phyloP scores from a whole-genome alignment of 1,140 invertebrate species.

The Stegodyphus dumicola region DNA sequence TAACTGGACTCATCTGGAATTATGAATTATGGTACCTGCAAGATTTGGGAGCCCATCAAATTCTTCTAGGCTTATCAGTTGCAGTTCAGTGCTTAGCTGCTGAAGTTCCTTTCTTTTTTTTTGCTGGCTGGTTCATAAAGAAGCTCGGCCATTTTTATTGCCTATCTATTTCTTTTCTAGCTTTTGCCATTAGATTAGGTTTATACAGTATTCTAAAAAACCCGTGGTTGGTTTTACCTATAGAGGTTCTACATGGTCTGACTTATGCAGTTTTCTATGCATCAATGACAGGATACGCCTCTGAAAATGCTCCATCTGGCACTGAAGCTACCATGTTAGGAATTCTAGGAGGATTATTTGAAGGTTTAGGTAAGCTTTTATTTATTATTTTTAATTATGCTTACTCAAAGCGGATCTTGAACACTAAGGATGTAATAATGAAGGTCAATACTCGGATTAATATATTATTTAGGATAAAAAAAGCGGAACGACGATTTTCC shows the following conservation, averaged over 20 bases:
- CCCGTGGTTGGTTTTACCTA: constrained; percentile 83
- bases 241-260: constrained; percentile 86
- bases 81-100: constrained; percentile 85
- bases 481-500: too few relatives aligned
- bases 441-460: too few relatives aligned
- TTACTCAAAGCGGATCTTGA: not conserved
- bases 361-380: constrained; percentile 68
- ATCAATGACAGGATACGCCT: constrained; percentile 87
- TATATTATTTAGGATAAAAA: too few relatives aligned
- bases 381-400: constrained; percentile 69
- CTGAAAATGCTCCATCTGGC: constrained; percentile 84
- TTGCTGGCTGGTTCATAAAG: constrained; percentile 82
- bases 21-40: constrained; percentile 74
- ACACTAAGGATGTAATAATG: too few relatives aligned
- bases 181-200: constrained; percentile 80
- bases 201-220: constrained; percentile 83
- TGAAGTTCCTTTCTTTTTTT: constrained; percentile 87
- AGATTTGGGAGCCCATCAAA: constrained; percentile 69
- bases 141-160: constrained; percentile 84
- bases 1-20: constrained; percentile 86
- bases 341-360: constrained; percentile 71
- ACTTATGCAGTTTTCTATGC: constrained; percentile 90
- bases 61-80: constrained; percentile 81
- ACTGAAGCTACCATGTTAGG: constrained; percentile 83
- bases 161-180: constrained; percentile 84